Conservation (phyloP, 2,888 invertebrate species). For the Clepsis dumicolana region DNA sequence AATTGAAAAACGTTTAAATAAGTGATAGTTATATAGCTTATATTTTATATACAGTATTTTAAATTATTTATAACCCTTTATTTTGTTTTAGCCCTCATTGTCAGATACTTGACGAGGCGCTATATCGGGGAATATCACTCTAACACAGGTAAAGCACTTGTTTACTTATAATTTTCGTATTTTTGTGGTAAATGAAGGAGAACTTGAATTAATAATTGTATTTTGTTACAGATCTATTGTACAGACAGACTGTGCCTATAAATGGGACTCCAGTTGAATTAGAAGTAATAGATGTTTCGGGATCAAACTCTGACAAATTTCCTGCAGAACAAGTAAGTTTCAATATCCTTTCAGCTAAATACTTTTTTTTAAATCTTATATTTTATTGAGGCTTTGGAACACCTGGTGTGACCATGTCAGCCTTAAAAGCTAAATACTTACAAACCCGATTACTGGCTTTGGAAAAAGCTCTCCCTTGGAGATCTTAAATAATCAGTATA, state of each 20-base stretch:
- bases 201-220: constrained; percentile 12
- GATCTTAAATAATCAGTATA: constrained; percentile 12
- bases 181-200: neutral
- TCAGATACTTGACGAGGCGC: constrained; percentile 91
- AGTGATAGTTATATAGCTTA: too few relatives aligned
- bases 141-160: constrained; percentile 88
- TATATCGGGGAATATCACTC: constrained; percentile 94
- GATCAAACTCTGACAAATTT: constrained; percentile 88
- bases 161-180: constrained; percentile 20
- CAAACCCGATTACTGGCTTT: too few relatives aligned
- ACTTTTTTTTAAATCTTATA: too few relatives aligned
- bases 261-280: constrained; percentile 91
- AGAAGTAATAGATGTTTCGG: constrained; percentile 93
- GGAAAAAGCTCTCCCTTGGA: too few relatives aligned
- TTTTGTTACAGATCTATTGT: constrained; percentile 89
- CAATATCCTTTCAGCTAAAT: neutral
- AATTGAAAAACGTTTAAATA: too few relatives aligned
- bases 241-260: constrained; percentile 90
- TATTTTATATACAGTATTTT: too few relatives aligned
- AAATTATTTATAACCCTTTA: constrained; percentile 24
- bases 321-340: constrained; percentile 85
- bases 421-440: too few relatives aligned
- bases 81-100: constrained; percentile 89
- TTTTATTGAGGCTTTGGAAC: too few relatives aligned
- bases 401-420: too few relatives aligned